Conservation (phyloP, 2,797 vertebrate genomes). For the Luscinia luscinia region DNA sequence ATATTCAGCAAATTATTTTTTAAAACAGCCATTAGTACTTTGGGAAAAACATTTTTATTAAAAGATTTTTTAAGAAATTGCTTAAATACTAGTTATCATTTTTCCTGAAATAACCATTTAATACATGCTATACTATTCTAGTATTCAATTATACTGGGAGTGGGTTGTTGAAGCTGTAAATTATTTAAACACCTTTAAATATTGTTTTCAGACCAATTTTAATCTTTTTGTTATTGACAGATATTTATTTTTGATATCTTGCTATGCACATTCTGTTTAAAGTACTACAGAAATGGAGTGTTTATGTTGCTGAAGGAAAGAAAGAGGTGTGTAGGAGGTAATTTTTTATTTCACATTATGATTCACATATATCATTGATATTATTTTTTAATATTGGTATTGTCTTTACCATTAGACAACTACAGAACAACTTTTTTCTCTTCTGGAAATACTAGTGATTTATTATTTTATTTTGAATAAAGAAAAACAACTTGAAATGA, state of each 20-base stretch:
- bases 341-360: not conserved
- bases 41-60: not conserved
- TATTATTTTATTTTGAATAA: not conserved
- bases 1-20: not conserved
- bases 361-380: accelerated
- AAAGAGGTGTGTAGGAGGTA: not conserved
- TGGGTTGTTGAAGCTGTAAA: not conserved
- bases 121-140: not conserved
- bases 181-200: not conserved
- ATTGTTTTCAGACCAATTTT: not conserved
- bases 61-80: not conserved
- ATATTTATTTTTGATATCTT: not conserved
- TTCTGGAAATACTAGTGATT: not conserved
- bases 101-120: not conserved
- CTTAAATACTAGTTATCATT: not conserved
- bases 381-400: not conserved
- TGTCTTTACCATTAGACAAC: not conserved
- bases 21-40: not conserved
- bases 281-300: not conserved
- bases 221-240: not conserved
- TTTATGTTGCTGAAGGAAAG: not conserved
- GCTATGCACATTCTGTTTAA: not conserved
- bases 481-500: not conserved
- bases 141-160: not conserved
- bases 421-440: not conserved